Evolutionary conservation across 2,888 invertebrate genomes (phyloP).

Genomic region (Nematopogon swammerdamellus): DNA sequence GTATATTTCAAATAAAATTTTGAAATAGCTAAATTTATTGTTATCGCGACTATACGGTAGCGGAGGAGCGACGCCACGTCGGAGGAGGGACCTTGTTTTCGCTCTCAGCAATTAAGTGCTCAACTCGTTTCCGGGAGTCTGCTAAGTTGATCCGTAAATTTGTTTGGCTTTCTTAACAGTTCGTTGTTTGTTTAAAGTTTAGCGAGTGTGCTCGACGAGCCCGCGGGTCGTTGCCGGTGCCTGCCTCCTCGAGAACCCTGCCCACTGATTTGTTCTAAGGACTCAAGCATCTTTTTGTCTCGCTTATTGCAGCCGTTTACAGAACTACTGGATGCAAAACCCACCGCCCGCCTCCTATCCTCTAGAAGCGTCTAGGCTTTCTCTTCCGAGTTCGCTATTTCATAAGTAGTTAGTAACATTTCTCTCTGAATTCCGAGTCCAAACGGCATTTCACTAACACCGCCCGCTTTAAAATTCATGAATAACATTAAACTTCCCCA

Average conservation of each 20-base stretch:
- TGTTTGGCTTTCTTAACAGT: conserved; percentile 33
- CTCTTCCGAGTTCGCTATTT: neutral
- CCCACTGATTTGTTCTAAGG: no score
- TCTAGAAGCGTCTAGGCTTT: neutral
- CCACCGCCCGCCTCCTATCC: no score
- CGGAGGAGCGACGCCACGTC: no score
- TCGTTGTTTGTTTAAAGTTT: conserved; percentile 35
- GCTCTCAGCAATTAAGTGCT: conserved; percentile 20
- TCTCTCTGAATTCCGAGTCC: conserved; percentile 49
- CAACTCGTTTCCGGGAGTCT: conserved; percentile 21
- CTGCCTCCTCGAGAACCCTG: no score
- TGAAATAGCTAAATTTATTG: no score
- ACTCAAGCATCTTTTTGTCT: neutral
- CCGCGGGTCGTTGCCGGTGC: neutral
- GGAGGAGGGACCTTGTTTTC: conserved; percentile 27
- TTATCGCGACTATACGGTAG: no score
- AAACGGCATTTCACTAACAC: conserved; percentile 43
- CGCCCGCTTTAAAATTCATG: conserved; percentile 46
- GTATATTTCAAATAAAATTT: no score
- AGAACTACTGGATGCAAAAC: neutral
- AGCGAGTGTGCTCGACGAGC: neutral
- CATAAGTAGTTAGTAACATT: conserved; percentile 38
- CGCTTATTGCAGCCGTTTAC: neutral
- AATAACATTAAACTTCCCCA: conserved; percentile 44
- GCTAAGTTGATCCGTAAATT: conserved; percentile 26